A percentile compares a stretch with the other conserved stretches of the same genome.
These are phyloP conservation scores for Sebastes matsubarae DNA, from an alignment of 2,797 vertebrate genomes.

Conservation along the genomic window DNA sequence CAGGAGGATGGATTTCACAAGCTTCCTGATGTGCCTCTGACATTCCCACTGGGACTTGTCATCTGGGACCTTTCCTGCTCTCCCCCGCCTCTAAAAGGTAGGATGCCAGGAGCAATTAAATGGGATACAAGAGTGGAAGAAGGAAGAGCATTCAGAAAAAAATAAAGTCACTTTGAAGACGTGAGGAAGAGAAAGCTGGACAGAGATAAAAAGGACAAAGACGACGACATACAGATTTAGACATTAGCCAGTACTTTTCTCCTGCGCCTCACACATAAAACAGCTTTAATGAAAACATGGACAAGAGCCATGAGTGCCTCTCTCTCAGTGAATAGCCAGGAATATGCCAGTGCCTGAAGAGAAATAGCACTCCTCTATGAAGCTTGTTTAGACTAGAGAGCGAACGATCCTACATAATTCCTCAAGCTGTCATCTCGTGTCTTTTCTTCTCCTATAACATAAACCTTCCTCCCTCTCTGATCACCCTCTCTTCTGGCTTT, in stretches of 20 bases:
- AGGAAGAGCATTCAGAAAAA: not conserved
- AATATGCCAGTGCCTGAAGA: slow-evolving; percentile 60
- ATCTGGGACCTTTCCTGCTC: slow-evolving; percentile 46
- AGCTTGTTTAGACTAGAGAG: slow-evolving; percentile 68
- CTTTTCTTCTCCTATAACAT: slow-evolving; percentile 26
- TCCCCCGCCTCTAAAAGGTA: slow-evolving; percentile 26
- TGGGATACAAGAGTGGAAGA: not conserved
- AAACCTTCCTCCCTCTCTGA: slow-evolving; percentile 13
- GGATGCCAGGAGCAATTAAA: slow-evolving; percentile 45
- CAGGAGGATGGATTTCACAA: slow-evolving; percentile 66
- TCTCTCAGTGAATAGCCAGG: slow-evolving; percentile 32
- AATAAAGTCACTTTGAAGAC: slow-evolving; percentile 19
- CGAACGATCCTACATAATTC: slow-evolving; percentile 44
- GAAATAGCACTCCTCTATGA: slow-evolving; percentile 47
- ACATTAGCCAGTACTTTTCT: slow-evolving; percentile 23
- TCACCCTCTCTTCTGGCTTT: slow-evolving; percentile 1
- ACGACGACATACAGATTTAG: not conserved
- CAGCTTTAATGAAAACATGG: slow-evolving; percentile 39
- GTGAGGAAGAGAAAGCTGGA: slow-evolving; percentile 1
- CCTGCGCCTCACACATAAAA: slow-evolving; percentile 26
- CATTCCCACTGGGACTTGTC: slow-evolving; percentile 73
- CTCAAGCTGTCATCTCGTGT: slow-evolving; percentile 32
- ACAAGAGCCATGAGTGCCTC: slow-evolving; percentile 11
- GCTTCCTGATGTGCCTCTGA: slow-evolving; percentile 64
- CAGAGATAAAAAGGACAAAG: slow-evolving; percentile 2